A percentile compares a stretch with the other conserved stretches of the same genome.
These are phyloP conservation scores for Thamnaconus septentrionalis DNA, from an alignment of 2,113 vertebrate species.

Conservation along the genomic window DNA sequence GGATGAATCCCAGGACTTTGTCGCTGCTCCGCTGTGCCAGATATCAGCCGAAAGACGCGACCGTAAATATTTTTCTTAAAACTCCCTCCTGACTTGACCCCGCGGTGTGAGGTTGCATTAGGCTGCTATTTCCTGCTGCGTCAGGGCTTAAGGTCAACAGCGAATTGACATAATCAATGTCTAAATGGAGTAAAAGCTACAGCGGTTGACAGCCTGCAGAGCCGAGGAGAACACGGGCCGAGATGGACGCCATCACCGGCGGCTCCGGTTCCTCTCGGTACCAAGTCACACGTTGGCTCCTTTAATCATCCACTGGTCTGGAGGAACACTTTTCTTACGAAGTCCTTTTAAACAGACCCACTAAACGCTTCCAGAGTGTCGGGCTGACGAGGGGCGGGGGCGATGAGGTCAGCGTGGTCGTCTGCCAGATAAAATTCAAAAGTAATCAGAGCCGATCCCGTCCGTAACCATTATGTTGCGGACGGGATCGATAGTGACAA, in stretches of 20 bases:
- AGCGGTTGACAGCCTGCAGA: constrained; percentile 36
- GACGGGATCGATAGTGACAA: constrained; percentile 60
- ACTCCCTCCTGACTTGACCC: constrained; percentile 12
- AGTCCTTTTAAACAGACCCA: too few relatives aligned
- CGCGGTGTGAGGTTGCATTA: constrained; percentile 34
- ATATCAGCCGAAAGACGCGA: background rate
- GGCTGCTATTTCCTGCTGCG: constrained; percentile 36
- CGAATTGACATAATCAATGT: constrained; percentile 54
- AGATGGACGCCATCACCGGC: constrained; percentile 57
- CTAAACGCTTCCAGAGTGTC: too few relatives aligned
- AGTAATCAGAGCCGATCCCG: constrained; percentile 51
- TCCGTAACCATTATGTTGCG: constrained; percentile 58
- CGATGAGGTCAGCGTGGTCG: background rate
- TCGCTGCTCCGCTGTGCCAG: background rate
- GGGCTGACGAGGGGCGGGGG: too few relatives aligned
- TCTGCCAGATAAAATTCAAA: constrained; percentile 53
- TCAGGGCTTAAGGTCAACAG: constrained; percentile 37
- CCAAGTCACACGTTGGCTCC: constrained; percentile 18
- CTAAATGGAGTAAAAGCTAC: constrained; percentile 36
- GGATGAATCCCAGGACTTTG: constrained; percentile 13
- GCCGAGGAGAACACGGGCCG: constrained; percentile 30
- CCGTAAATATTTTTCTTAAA: constrained; percentile 45
- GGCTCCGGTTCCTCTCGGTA: constrained; percentile 33
- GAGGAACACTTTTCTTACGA: too few relatives aligned
- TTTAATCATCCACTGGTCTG: background rate